These are phyloP conservation scores for Cyprinus carpio DNA, from an alignment of 2,113 vertebrate genomes.

Conservation along the genomic window DNA sequence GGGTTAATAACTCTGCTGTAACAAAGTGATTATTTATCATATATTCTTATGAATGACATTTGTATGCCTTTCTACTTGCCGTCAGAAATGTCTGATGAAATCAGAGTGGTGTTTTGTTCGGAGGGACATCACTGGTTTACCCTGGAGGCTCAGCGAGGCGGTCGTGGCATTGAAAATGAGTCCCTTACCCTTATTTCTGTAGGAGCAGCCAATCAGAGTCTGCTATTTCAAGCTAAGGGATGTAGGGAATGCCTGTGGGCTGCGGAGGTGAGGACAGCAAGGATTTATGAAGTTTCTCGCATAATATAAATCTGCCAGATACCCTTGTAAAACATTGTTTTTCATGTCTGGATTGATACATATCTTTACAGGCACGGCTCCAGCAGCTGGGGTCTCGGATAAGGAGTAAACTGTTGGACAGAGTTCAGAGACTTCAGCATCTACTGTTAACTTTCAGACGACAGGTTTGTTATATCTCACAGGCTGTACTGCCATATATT, in stretches of 20 bases:
- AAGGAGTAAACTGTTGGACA: constrained; percentile 69
- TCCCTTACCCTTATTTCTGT: constrained; percentile 67
- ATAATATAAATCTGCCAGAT: constrained; percentile 15
- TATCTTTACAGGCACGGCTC: constrained; percentile 68
- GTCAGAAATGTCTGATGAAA: constrained; percentile 66
- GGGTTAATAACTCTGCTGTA: neutral
- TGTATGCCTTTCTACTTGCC: neutral
- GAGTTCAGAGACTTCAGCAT: constrained; percentile 68
- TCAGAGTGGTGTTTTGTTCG: constrained; percentile 70
- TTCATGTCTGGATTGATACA: too few relatives aligned
- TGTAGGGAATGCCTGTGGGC: constrained; percentile 66
- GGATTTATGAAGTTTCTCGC: neutral
- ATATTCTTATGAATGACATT: neutral
- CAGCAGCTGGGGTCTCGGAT: constrained; percentile 68
- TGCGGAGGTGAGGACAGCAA: constrained; percentile 64
- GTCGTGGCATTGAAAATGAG: constrained; percentile 55
- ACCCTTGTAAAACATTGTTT: neutral
- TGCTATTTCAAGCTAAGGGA: constrained; percentile 71
- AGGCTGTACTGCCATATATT: neutral
- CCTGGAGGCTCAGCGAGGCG: constrained; percentile 66
- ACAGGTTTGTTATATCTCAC: constrained; percentile 64
- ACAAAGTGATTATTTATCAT: neutral
- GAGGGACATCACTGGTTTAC: constrained; percentile 59
- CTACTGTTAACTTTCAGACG: constrained; percentile 68
- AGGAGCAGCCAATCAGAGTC: constrained; percentile 69